phyloP scores from a whole-genome alignment of 2,113 vertebrate species.

The Leiothrix lutea region DNA sequence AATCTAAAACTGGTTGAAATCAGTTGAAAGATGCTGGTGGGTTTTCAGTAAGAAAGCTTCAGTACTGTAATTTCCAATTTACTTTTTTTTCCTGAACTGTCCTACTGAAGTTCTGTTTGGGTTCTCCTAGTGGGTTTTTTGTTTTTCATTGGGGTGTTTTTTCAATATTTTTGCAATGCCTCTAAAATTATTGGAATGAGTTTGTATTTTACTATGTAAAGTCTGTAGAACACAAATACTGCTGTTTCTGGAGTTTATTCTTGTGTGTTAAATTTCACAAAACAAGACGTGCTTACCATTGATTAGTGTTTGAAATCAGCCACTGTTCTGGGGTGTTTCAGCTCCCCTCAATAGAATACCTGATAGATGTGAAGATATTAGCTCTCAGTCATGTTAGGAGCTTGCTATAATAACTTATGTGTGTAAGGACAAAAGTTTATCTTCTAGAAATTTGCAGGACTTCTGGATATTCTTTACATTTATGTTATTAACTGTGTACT shows the following conservation, averaged over 20 bases:
- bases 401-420: neutral
- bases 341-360: neutral
- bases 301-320: neutral
- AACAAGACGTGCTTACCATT: neutral
- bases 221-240: neutral
- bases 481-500: neutral
- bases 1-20: neutral
- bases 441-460: neutral
- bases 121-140: neutral
- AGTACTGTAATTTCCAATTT: neutral
- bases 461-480: neutral
- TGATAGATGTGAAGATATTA: neutral
- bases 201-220: neutral
- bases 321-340: neutral
- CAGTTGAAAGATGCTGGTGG: neutral
- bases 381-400: neutral
- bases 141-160: rapidly evolving
- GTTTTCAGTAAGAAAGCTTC: neutral
- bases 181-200: neutral
- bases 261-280: neutral
- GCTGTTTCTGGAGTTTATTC: neutral
- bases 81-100: neutral
- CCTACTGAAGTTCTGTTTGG: neutral
- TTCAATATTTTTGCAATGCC: neutral
- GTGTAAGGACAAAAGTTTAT: neutral